Evolutionary conservation across 2,113 vertebrate species (phyloP), one percentile per base, ranked within the genome.

Genomic region (Orientallactaga bullata): DNA sequence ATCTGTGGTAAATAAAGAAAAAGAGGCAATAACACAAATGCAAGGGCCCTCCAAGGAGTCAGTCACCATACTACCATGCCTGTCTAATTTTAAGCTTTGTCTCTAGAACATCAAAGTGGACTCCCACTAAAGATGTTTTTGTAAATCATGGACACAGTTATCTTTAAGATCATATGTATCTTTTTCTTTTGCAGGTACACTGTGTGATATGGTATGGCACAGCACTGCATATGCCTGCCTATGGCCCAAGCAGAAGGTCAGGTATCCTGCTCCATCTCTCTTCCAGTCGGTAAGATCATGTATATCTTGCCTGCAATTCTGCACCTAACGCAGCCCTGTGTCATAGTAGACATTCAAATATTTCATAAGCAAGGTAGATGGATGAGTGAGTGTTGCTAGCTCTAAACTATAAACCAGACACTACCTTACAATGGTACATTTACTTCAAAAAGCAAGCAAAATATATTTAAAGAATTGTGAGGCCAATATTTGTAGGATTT

Each of bases 391-490:
- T 32, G 13, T 51, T 60, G 7, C 28, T 78, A 90, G 47, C 28
- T 42, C 65, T 82, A 51, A 65, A 61, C 80, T 47, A 66, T 51
- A 90, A 85, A 42, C 51, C 3, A 51, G 39, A 88, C 58, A 69
- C 8, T 21, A 91, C 12, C 8, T 78, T 12, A 58, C 28, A 23
- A 37, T 42, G 7, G n/a, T 63, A 2, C 2, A 88, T 71, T 58
- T 42, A 42, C n/a, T 95, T 28, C n/a, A 55, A 47, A 94, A 83
- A 51, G 18, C 73, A 88, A 84, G 83, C 18, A 90, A 95, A 94
- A 85, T 18, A 73, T 10, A 92, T 66, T 86, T 61, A 24, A 96
- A 47, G 80, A 65, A 85, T 16, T n/a, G 66, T 61, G 84, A 55
- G 21, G 66, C 35, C 21, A 92, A 61, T 85, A 78, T 51, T 65